Percentiles rank a stretch among this genome's conserved stretches.
phyloP scores from a whole-genome alignment of 2,888 invertebrate genomes.

The Crepidodera aurea region DNA sequence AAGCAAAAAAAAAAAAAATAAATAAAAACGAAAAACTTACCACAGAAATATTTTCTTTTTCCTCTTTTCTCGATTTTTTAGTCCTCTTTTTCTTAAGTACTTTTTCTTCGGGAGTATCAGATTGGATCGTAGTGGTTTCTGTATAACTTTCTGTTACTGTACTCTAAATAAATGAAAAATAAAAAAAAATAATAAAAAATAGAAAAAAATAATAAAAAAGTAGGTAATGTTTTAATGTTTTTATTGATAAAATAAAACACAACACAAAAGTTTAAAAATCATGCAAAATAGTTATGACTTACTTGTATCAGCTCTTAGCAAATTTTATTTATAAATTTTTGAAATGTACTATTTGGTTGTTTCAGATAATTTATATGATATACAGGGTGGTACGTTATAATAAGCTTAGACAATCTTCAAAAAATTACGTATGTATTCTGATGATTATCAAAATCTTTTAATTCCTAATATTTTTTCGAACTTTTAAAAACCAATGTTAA shows the following conservation, averaged over 20 bases:
- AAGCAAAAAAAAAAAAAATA: conserved; percentile 12
- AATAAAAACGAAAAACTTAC: conserved; percentile 61
- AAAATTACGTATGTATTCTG: no score
- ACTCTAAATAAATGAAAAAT: conserved; percentile 55
- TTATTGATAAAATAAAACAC: not conserved
- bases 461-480: no score
- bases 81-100: conserved; percentile 66
- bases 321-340: no score
- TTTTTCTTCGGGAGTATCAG: conserved; percentile 51
- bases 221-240: not conserved
- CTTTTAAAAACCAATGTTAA: no score
- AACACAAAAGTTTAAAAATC: not conserved
- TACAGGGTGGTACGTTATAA: no score
- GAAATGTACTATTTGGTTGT: no score
- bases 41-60: conserved; percentile 74
- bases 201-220: conserved; percentile 23
- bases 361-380: no score
- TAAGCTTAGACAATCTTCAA: no score
- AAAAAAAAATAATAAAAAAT: conserved; percentile 35
- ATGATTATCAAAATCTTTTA: no score
- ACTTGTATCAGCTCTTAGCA: not conserved
- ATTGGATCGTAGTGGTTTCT: conserved; percentile 56
- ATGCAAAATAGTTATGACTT: conserved; percentile 1
- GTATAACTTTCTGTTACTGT: conserved; percentile 57
- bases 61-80: conserved; percentile 71